Evolutionary conservation across 2,797 vertebrate genomes (phyloP), one percentile per base, ranked within the genome.

Genomic region (Clarias pachynema): DNA sequence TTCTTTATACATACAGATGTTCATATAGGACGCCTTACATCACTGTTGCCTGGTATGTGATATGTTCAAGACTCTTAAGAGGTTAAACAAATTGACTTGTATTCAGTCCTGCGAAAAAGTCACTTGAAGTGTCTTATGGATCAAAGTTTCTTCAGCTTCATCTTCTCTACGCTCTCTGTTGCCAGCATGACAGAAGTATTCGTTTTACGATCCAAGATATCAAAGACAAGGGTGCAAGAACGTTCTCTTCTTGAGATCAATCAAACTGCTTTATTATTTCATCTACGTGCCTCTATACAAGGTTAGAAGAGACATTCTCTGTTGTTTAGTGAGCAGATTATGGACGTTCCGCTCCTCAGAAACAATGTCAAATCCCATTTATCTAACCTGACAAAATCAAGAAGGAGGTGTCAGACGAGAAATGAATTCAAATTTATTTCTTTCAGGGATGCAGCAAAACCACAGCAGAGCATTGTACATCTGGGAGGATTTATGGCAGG

Each of bases 401-500:
- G 94, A 94, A 94, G 94, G 10, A 81, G 18, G 49, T 34, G 22
- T 70, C 63, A 53, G 63, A 34, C 26, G 12, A 91, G 60, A 37
- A 62, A 62, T 5, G 0, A 12, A 31, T 75, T 31, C 31, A 29
- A 53, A 15, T 53, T 94, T 93, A 95, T 95, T 95, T 96, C 94
- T 96, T 94, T 97, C 95, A 97, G 95, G 5, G 59, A 65, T 29
- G 79, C 1, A n/a, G 22, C 4, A 29, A 92, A 91, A 92, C 93
- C 92, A 92, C 94, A 92, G 93, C 94, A 94, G 94, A 93, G 92
- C 94, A 92, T 93, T 49, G 29, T 91, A 92, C 88, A 93, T 95
- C 94, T 93, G 91, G 92, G 94, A 93, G 94, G 94, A 94, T 93
- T 94, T 93, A 93, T 29, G 91, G 95, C 91, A 94, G 87, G 91